Conservation (phyloP, 2,888 invertebrate genomes). For the Oxyteleia sp. region DNA sequence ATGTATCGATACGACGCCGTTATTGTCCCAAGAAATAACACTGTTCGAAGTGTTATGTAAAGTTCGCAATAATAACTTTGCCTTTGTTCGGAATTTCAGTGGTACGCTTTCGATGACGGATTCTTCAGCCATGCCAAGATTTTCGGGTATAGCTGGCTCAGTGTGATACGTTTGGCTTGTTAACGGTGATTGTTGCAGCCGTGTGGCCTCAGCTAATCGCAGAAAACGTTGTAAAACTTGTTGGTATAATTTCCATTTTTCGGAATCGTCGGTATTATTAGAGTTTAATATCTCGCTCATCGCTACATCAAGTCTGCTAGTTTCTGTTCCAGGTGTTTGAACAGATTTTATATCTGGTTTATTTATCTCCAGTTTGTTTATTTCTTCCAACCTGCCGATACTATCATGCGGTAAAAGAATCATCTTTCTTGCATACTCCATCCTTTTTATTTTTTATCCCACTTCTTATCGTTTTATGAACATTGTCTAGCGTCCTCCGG, state of each 20-base stretch:
- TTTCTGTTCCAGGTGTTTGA: slow-evolving; percentile 7
- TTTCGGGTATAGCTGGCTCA: too few species aligned
- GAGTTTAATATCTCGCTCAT: slow-evolving; percentile 21
- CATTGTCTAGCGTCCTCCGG: neutral
- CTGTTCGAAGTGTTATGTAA: too few species aligned
- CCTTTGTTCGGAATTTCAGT: too few species aligned
- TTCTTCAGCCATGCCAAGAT: too few species aligned
- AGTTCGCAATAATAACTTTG: too few species aligned
- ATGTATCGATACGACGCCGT: too few species aligned
- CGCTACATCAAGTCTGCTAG: neutral
- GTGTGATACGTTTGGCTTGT: too few species aligned
- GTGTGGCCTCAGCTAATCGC: neutral
- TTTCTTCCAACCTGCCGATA: neutral
- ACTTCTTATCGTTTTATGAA: too few species aligned
- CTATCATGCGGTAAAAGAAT: neutral
- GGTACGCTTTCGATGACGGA: too few species aligned
- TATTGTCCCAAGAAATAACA: too few species aligned
- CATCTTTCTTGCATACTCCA: neutral
- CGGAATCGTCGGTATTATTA: neutral
- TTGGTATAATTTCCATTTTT: slow-evolving; percentile 19
- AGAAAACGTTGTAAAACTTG: slow-evolving; percentile 16
- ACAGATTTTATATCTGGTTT: neutral
- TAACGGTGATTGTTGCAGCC: too few species aligned
- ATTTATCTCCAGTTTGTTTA: neutral
- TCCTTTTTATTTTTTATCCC: too few species aligned